Evolutionary conservation across 2,113 vertebrate species (phyloP).

Genomic region (Anseranas semipalmata): DNA sequence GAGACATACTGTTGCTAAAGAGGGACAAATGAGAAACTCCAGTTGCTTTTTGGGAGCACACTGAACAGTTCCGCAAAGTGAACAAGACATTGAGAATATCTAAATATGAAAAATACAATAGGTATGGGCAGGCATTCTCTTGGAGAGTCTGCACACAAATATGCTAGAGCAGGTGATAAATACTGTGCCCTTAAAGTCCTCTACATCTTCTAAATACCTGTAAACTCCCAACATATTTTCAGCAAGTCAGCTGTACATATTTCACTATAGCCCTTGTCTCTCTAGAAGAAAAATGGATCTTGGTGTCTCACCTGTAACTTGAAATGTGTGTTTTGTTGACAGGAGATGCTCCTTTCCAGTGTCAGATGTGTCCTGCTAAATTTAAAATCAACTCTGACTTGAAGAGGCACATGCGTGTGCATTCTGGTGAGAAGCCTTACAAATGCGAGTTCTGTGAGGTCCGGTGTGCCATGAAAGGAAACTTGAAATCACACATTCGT

Average conservation of each 20-base stretch:
- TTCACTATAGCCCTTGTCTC: not conserved
- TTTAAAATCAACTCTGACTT: slow-evolving; percentile 99
- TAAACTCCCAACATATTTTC: too few relatives aligned
- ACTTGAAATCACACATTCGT: slow-evolving; percentile 94
- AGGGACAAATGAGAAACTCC: not conserved
- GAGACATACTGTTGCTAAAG: not conserved
- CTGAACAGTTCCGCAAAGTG: not conserved
- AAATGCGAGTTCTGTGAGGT: slow-evolving; percentile 95
- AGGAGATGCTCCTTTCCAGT: slow-evolving; percentile 95
- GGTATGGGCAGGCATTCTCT: not conserved
- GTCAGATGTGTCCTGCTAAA: slow-evolving; percentile 93
- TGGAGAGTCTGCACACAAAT: not conserved
- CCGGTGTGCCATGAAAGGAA: slow-evolving; percentile 98
- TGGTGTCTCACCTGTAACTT: not conserved
- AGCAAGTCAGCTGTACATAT: accelerated
- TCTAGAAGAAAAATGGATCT: not conserved
- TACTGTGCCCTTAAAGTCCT: not conserved
- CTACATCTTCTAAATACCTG: too few relatives aligned
- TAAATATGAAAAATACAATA: not conserved
- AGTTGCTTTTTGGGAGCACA: not conserved
- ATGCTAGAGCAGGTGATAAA: not conserved
- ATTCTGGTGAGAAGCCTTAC: slow-evolving; percentile 97
- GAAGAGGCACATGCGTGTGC: slow-evolving; percentile 93
- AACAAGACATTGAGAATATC: not conserved
- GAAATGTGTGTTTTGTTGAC: slow-evolving; percentile 46